Evolutionary conservation across 2,797 vertebrate species (phyloP).

Genomic region (Bradypus variegatus): DNA sequence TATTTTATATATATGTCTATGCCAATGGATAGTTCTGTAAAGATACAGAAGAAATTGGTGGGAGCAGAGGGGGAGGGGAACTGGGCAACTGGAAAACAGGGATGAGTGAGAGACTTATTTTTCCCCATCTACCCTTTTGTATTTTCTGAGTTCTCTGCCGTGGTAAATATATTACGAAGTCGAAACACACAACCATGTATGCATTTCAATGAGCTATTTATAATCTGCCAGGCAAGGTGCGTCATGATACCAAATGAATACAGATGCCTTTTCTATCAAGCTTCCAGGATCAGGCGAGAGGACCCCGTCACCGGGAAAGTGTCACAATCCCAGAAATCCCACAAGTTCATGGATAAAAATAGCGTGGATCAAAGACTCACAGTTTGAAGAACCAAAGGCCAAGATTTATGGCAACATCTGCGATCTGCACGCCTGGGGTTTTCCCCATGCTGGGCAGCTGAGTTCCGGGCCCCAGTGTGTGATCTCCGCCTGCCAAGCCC

Average conservation of each 20-base stretch:
- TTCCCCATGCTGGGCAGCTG: neutral
- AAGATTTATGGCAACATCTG: neutral
- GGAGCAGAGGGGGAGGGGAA: neutral
- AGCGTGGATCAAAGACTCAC: neutral
- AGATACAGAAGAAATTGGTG: neutral
- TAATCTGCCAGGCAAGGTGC: neutral
- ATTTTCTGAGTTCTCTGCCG: neutral
- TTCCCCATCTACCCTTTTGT: neutral
- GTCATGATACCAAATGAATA: neutral
- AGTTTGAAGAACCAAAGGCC: neutral
- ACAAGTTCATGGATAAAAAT: neutral
- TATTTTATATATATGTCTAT: neutral
- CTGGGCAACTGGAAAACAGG: neutral
- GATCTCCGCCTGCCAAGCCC: too few species aligned
- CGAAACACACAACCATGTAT: neutral
- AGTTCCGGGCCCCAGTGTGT: neutral
- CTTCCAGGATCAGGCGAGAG: neutral
- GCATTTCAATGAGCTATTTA: neutral
- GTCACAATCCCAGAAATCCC: too few species aligned
- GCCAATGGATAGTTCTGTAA: constrained; percentile 10
- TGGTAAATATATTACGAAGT: neutral
- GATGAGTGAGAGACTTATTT: neutral
- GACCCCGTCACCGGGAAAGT: neutral
- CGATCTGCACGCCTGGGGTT: too few species aligned
- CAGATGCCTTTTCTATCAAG: neutral